Evolutionary conservation across 2,797 vertebrate species (phyloP), one percentile per base, ranked within the genome.

Genomic region (Tachyglossus aculeatus): DNA sequence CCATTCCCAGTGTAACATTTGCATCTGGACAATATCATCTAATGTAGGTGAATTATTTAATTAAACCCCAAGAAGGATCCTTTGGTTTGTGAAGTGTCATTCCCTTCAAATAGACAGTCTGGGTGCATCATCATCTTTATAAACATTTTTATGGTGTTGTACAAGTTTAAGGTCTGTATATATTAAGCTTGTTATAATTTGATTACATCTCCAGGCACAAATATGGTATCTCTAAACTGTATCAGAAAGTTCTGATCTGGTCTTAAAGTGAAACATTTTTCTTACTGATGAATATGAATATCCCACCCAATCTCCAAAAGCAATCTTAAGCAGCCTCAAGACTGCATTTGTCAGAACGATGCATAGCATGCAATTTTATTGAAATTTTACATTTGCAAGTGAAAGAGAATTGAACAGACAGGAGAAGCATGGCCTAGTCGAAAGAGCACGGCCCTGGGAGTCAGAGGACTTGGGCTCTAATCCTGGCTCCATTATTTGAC

Each of bases 121-220:
- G 6, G 14, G 29, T 39, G 61, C 41, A 52, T 39, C 9, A 59
- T 4, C 5, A 48, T 60, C 37, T 57, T 50, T 11, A 67, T 21
- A 71, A 60, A 9, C 32, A 45, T 70, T 50, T 67, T 18, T 40
- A 77, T 60, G 40, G 71, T 38, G 29, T 33, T 73, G 54, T 7
- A 60, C 44, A 43, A 75, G 7, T 50, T 60, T n/a, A 6, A 57
- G 38, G 22, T 68, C 29, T 44, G 47, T n/a, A 21, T 43, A 15
- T 2, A 53, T 58, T 38, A 10, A 66, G 33, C n/a, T 33, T 51
- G 54, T n/a, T n/a, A n/a, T n/a, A n/a, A 51, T 62, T 52, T 59
- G 43, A 12, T 63, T 65, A 67, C 78, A 79, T 72, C 39, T 10
- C 63, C 70, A 73, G n/a, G 74, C 69, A 68, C 7, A 71, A 78